phyloP scores from a whole-genome alignment of 2,113 vertebrate genomes.

The Oenanthe melanoleuca region DNA sequence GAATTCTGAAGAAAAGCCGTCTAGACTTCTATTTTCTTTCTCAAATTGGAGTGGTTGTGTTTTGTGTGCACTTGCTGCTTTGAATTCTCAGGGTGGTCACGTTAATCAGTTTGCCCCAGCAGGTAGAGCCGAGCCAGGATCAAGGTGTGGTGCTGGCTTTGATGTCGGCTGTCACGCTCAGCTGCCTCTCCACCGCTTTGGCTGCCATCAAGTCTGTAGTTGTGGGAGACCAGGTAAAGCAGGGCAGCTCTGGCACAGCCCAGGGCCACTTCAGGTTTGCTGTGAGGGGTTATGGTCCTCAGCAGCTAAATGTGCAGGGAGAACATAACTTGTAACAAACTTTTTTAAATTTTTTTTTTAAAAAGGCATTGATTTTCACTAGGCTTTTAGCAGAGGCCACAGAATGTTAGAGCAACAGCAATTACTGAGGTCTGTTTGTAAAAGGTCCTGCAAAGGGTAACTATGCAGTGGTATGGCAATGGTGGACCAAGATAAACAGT shows the following conservation, averaged over 20 bases:
- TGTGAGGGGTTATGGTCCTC: not conserved
- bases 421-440: not conserved
- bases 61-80: conserved; percentile 69
- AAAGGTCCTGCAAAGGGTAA: not conserved
- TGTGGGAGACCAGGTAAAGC: conserved; percentile 79
- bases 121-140: conserved; percentile 81
- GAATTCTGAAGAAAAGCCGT: conserved; percentile 76
- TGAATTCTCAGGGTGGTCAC: conserved; percentile 88
- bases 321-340: not conserved
- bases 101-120: conserved; percentile 84
- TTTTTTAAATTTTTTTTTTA: not conserved
- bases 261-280: not conserved
- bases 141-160: conserved; percentile 84
- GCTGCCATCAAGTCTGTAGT: conserved; percentile 85
- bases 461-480: not conserved
- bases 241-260: conserved; percentile 40
- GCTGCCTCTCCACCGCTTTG: conserved; percentile 79
- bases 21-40: conserved; percentile 83
- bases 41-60: conserved; percentile 62
- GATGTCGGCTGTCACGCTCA: conserved; percentile 83
- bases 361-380: not conserved
- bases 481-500: conserved; percentile 14
- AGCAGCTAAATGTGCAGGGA: not conserved
- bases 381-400: not conserved
- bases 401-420: not conserved